phyloP scores from a whole-genome alignment of 2,888 invertebrate species.

The Furcula furcula region DNA sequence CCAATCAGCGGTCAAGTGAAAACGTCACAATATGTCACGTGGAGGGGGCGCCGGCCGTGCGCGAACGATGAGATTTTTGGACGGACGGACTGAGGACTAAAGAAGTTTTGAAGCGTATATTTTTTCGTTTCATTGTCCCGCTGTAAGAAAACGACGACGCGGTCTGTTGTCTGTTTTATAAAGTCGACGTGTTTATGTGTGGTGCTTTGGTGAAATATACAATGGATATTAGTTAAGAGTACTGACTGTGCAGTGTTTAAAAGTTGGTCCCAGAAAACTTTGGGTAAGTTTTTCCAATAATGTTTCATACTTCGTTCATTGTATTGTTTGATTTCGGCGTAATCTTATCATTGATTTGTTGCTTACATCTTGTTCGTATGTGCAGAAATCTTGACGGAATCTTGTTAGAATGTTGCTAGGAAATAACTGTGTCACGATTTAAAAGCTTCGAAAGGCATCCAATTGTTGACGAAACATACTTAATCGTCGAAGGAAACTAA shows the following conservation, averaged over 20 bases:
- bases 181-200: constrained; percentile 58
- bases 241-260: constrained; percentile 42
- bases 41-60: constrained; percentile 31
- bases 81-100: constrained; percentile 38
- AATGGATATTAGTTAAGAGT: constrained; percentile 62
- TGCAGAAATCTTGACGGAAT: constrained; percentile 25
- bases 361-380: constrained; percentile 21
- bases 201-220: constrained; percentile 60
- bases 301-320: constrained; percentile 36
- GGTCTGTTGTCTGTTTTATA: constrained; percentile 35
- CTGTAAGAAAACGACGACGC: constrained; percentile 49
- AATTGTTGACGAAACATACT: too few species aligned
- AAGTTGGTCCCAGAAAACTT: constrained; percentile 34
- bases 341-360: constrained; percentile 46
- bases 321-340: constrained; percentile 50
- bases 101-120: too few species aligned
- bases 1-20: constrained; percentile 29
- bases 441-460: too few species aligned
- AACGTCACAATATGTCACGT: constrained; percentile 37
- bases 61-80: constrained; percentile 26
- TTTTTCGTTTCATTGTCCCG: constrained; percentile 29
- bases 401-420: constrained; percentile 24
- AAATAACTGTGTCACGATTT: too few species aligned
- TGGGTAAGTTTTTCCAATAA: constrained; percentile 45
- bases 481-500: too few species aligned